A percentile compares a stretch with the other conserved stretches of the same genome.
Evolutionary conservation across 2,888 invertebrate species (phyloP).

Genomic region (Nemurella pictetii): DNA sequence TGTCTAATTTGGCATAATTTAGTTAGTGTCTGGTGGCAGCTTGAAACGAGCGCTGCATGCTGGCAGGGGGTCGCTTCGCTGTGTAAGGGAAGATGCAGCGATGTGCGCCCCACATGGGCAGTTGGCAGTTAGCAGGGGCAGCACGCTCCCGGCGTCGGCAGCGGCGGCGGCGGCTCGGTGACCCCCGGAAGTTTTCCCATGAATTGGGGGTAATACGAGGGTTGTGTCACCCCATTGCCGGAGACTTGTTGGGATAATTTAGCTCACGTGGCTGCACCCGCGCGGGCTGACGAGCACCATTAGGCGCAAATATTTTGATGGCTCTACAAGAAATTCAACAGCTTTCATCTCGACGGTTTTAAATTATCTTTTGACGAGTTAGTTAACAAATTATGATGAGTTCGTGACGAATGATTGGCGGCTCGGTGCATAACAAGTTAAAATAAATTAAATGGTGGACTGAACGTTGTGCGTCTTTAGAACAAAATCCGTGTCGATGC

Average conservation of each 20-base stretch:
- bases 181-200: slow-evolving; percentile 36
- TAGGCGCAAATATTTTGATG: not conserved
- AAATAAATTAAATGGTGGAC: too few relatives aligned
- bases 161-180: too few relatives aligned
- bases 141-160: not conserved
- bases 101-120: slow-evolving; percentile 32
- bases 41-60: not conserved
- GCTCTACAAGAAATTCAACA: not conserved
- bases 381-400: not conserved
- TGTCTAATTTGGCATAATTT: not conserved
- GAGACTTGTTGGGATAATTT: slow-evolving; percentile 23
- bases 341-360: not conserved
- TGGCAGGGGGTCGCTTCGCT: not conserved
- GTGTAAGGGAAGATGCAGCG: not conserved
- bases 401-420: too few relatives aligned
- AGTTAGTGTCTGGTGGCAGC: not conserved
- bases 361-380: not conserved
- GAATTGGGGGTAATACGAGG: slow-evolving; percentile 38
- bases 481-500: too few relatives aligned
- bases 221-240: slow-evolving; percentile 29
- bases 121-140: slow-evolving; percentile 30
- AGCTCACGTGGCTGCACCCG: slow-evolving; percentile 17
- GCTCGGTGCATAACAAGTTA: too few relatives aligned
- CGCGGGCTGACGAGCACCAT: not conserved
- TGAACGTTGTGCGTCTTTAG: too few relatives aligned